These are phyloP conservation scores for Podarcis muralis DNA, from an alignment of 2,113 vertebrate genomes.

Conservation along the genomic window DNA sequence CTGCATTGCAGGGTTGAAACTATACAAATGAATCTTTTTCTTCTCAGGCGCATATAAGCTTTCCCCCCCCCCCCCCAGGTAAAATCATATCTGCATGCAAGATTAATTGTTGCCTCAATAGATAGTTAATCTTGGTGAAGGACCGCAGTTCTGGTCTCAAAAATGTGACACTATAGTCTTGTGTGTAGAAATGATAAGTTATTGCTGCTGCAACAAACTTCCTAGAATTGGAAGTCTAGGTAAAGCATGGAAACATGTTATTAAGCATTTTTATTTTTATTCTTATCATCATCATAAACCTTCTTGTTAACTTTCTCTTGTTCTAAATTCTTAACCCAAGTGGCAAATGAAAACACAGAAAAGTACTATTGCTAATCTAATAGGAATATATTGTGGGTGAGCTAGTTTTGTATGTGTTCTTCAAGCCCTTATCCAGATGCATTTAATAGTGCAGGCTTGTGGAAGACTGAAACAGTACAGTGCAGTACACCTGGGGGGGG, in stretches of 20 bases:
- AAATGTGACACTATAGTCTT: neutral
- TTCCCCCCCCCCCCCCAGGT: conserved; percentile 45
- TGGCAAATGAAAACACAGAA: neutral
- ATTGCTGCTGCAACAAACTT: accelerated
- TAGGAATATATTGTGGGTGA: conserved; percentile 27
- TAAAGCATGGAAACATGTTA: neutral
- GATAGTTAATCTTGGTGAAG: conserved; percentile 53
- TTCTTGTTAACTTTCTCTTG: neutral
- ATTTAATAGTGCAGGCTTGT: conserved; percentile 71
- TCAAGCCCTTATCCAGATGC: conserved; percentile 53
- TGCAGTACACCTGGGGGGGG: neutral
- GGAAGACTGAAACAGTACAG: conserved; percentile 14
- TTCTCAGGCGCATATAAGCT: conserved; percentile 32
- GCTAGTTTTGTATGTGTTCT: neutral
- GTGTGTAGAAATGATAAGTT: neutral
- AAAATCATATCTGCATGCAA: neutral
- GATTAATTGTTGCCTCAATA: conserved; percentile 45
- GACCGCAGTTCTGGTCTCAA: conserved; percentile 25
- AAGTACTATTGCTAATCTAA: conserved; percentile 25
- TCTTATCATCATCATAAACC: neutral
- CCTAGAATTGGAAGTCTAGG: neutral
- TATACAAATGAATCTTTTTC: conserved; percentile 43
- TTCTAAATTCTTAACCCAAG: neutral
- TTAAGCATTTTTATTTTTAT: neutral
- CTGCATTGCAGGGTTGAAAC: neutral